A percentile compares a stretch with the other conserved stretches of the same genome.
These are phyloP conservation scores for Malacoraja senta DNA, from an alignment of 2,797 vertebrate genomes.

Conservation along the genomic window DNA sequence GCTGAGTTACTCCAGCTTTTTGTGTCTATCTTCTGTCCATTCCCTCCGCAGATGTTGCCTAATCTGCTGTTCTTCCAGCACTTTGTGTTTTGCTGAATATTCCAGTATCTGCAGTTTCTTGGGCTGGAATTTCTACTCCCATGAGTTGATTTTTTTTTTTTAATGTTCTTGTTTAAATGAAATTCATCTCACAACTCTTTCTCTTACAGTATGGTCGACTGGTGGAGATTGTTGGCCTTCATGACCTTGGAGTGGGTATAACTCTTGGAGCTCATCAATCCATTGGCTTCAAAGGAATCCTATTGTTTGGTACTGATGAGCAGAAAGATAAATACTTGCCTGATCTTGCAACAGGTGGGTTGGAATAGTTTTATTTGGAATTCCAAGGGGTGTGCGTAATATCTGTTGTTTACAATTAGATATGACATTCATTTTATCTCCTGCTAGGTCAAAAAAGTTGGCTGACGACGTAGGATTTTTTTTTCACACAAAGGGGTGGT, in stretches of 20 bases:
- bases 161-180: background rate
- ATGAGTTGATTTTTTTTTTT: background rate
- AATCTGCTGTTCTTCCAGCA: too few relatives aligned
- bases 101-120: too few relatives aligned
- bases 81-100: too few relatives aligned
- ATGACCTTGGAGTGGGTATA: conserved; percentile 38
- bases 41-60: too few relatives aligned
- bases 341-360: conserved; percentile 37
- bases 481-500: too few relatives aligned
- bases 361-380: background rate
- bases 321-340: conserved; percentile 40
- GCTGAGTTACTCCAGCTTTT: too few relatives aligned
- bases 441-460: background rate
- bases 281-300: conserved; percentile 37
- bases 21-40: too few relatives aligned
- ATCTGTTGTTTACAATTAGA: background rate
- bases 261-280: conserved; percentile 38
- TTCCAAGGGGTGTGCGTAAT: background rate
- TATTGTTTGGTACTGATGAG: conserved; percentile 27
- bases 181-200: background rate
- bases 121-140: too few relatives aligned
- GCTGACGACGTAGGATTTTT: background rate
- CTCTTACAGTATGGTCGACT: conserved; percentile 29
- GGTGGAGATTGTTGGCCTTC: conserved; percentile 34
- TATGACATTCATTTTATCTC: background rate